phyloP scores from a whole-genome alignment of 2,797 vertebrate species.

The Acrossocheilus wenchowensis region DNA sequence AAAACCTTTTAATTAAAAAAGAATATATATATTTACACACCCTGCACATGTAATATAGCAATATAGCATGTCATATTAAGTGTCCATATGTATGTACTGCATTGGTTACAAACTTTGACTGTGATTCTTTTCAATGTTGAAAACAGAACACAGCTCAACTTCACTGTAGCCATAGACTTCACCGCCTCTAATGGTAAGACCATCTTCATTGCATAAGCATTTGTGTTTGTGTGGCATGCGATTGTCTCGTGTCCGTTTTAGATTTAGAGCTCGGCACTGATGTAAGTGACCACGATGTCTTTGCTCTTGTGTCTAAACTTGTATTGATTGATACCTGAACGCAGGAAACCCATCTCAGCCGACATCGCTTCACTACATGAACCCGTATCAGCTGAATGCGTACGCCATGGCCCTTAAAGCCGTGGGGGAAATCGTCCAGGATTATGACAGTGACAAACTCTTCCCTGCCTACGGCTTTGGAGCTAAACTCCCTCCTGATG shows the following conservation, averaged over 20 bases:
- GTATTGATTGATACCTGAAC: slow-evolving; percentile 35
- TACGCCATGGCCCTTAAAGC: slow-evolving; percentile 98
- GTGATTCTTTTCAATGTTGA: slow-evolving; percentile 5
- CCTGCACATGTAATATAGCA: not conserved
- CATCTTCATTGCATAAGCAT: not conserved
- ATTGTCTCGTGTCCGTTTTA: not conserved
- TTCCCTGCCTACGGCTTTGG: slow-evolving; percentile 97
- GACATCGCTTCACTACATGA: slow-evolving; percentile 96
- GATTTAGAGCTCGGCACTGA: not conserved
- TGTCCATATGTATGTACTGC: not conserved
- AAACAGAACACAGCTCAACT: slow-evolving; percentile 94
- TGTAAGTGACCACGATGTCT: not conserved
- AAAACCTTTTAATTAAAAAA: not conserved
- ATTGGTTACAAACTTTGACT: slow-evolving; percentile 4
- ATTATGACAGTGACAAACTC: slow-evolving; percentile 98
- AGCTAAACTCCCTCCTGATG: slow-evolving; percentile 95
- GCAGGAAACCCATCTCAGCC: slow-evolving; percentile 79
- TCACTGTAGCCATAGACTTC: slow-evolving; percentile 98
- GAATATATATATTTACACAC: not conserved
- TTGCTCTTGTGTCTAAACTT: slow-evolving; percentile 9
- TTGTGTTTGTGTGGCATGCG: slow-evolving; percentile 3
- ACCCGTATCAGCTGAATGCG: slow-evolving; percentile 96
- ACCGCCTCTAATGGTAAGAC: slow-evolving; percentile 95
- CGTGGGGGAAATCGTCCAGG: slow-evolving; percentile 97
- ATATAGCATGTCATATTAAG: not conserved